phyloP scores from a whole-genome alignment of 2,797 vertebrate genomes.

The Glossophaga mutica region DNA sequence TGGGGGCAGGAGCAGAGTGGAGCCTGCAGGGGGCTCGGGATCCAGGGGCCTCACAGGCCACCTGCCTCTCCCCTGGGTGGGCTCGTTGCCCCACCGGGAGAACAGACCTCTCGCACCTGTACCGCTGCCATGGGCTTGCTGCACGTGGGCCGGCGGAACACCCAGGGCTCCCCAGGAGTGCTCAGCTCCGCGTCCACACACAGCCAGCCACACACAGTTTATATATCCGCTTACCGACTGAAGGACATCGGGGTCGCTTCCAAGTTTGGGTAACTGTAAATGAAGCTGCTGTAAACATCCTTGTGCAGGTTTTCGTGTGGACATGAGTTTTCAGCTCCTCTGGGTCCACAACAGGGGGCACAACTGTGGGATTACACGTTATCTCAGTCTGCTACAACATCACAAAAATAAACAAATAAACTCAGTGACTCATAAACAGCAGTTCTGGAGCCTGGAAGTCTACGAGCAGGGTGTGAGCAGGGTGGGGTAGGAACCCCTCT shows the following conservation, averaged over 20 bases:
- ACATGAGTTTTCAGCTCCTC: background rate
- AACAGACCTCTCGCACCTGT: background rate
- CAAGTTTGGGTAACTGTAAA: background rate
- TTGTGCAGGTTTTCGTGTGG: background rate
- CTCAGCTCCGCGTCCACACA: slow-evolving; percentile 73
- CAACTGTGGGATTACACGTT: background rate
- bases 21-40: background rate
- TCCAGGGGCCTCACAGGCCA: background rate
- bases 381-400: background rate
- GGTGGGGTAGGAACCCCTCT: background rate
- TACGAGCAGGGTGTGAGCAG: too few relatives aligned
- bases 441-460: too few relatives aligned
- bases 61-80: background rate
- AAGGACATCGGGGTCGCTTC: background rate
- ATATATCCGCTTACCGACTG: background rate
- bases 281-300: background rate
- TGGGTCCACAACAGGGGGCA: too few relatives aligned
- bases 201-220: background rate
- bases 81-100: background rate
- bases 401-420: background rate
- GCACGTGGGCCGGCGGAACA: too few relatives aligned
- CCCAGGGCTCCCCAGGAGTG: slow-evolving; percentile 57
- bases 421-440: background rate
- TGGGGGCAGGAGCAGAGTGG: background rate
- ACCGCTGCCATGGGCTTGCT: background rate